These are phyloP conservation scores for Oscheius sp. DNA, from an alignment of 2,888 invertebrate genomes.

Conservation along the genomic window DNA sequence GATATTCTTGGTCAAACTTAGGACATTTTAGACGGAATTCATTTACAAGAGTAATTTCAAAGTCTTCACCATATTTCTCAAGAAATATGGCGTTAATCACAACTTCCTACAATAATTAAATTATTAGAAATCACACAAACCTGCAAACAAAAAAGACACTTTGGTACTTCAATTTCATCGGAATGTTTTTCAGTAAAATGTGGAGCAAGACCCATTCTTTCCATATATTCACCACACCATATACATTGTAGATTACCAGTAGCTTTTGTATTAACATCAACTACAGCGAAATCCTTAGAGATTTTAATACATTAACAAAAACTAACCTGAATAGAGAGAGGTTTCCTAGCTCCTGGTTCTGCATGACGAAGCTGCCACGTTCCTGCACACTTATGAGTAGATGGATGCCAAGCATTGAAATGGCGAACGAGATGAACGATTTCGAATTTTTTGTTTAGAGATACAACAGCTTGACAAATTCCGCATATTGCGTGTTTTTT, in stretches of 20 bases:
- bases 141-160: constrained; percentile 65
- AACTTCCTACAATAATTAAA: constrained; percentile 63
- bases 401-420: constrained; percentile 70
- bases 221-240: constrained; percentile 70
- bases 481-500: constrained; percentile 68
- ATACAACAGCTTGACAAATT: constrained; percentile 65
- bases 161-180: constrained; percentile 68
- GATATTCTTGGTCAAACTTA: constrained; percentile 52
- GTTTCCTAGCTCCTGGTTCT: constrained; percentile 26
- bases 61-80: constrained; percentile 65
- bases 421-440: constrained; percentile 68
- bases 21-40: constrained; percentile 60
- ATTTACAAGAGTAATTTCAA: constrained; percentile 64
- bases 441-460: constrained; percentile 69
- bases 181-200: constrained; percentile 69
- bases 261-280: constrained; percentile 50
- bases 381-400: constrained; percentile 66
- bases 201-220: constrained; percentile 55
- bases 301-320: not conserved
- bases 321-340: constrained; percentile 38
- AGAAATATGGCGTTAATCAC: constrained; percentile 64
- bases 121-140: no score
- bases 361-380: constrained; percentile 51
- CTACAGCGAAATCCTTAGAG: constrained; percentile 68
- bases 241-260: constrained; percentile 68